phyloP scores from a whole-genome alignment of 2,113 vertebrate species.

The Macquaria ambigua region DNA sequence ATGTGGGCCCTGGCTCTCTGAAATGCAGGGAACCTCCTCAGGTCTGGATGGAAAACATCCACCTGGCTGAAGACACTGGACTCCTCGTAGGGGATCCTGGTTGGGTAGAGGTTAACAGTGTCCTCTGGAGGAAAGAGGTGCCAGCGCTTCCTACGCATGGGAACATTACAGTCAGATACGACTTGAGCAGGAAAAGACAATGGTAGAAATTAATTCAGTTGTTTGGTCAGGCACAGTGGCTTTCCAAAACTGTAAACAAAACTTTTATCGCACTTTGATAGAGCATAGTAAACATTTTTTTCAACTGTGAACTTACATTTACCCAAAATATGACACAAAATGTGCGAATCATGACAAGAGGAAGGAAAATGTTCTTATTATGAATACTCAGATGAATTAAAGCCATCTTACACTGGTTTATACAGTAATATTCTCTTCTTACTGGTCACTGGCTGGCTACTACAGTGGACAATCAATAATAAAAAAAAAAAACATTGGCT shows the following conservation, averaged over 20 bases:
- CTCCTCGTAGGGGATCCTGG: conserved; percentile 97
- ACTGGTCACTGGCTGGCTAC: neutral
- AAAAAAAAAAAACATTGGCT: neutral
- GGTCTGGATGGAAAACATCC: conserved; percentile 89
- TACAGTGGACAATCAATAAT: neutral
- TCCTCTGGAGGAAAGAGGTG: conserved; percentile 96
- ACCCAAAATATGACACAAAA: neutral
- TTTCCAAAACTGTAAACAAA: neutral
- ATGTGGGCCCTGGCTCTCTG: conserved; percentile 80
- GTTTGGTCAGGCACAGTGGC: neutral
- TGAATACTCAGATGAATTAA: neutral
- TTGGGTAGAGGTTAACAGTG: conserved; percentile 91
- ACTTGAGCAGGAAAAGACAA: neutral
- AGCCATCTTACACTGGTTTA: neutral
- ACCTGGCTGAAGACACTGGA: conserved; percentile 97
- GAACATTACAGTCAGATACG: neutral
- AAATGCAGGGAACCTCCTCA: conserved; percentile 87
- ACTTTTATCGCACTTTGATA: neutral
- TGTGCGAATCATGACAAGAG: neutral
- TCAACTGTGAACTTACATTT: neutral
- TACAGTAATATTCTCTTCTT: neutral
- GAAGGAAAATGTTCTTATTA: neutral
- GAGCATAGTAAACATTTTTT: neutral
- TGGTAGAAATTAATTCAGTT: neutral
- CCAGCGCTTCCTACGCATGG: conserved; percentile 91